phyloP scores from a whole-genome alignment of 1,140 invertebrate species.

The Neodiprion pinetum region DNA sequence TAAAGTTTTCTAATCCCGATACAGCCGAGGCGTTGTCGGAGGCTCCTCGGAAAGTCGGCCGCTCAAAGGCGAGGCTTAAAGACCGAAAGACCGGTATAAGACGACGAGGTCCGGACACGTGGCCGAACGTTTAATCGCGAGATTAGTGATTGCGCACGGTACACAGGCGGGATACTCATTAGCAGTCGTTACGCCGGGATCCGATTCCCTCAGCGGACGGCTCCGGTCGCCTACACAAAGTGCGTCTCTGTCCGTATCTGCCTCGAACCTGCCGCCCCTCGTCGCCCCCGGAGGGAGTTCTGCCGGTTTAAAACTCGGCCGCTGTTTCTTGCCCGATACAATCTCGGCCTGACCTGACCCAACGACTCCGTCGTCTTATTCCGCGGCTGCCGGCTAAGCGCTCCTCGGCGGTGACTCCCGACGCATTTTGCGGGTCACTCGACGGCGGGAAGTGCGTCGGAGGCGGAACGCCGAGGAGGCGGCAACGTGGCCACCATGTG shows the following conservation, averaged over 20 bases:
- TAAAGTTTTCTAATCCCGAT: too few species aligned
- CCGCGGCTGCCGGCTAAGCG: not conserved
- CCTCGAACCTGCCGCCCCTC: not conserved
- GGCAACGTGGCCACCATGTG: slow-evolving; percentile 61
- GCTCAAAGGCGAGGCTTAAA: too few species aligned
- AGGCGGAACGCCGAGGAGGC: slow-evolving; percentile 38
- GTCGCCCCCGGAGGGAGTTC: not conserved
- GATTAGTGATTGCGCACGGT: slow-evolving; percentile 5
- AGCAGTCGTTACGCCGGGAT: not conserved
- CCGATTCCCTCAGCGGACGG: not conserved
- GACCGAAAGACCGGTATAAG: too few species aligned
- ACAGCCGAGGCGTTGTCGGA: too few species aligned
- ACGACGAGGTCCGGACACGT: not conserved
- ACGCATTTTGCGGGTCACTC: not conserved
- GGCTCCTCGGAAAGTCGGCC: too few species aligned
- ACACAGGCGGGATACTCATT: slow-evolving; percentile 4
- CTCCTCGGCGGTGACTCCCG: not conserved
- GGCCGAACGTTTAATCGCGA: slow-evolving; percentile 6
- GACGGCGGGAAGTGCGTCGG: not conserved
- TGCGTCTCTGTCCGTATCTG: not conserved
- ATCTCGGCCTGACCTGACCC: slow-evolving; percentile 3
- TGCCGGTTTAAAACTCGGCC: not conserved
- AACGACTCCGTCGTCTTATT: not conserved
- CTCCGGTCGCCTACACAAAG: not conserved
- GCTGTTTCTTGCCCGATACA: not conserved